A percentile compares a stretch with the other conserved stretches of the same genome.
These are phyloP conservation scores for Eupsilia transversa DNA, from an alignment of 2,888 invertebrate species.

Conservation along the genomic window DNA sequence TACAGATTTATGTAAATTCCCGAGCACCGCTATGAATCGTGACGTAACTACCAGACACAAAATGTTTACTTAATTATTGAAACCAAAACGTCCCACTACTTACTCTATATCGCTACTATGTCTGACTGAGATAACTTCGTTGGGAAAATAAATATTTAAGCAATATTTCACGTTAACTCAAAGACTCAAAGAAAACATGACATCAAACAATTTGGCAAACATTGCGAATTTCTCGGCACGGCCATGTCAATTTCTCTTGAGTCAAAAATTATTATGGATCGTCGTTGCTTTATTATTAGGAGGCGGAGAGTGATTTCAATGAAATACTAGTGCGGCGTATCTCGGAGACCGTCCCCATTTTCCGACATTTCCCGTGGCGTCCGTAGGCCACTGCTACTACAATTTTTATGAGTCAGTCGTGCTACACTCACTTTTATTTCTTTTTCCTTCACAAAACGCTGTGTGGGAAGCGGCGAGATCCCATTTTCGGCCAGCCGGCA, in stretches of 20 bases:
- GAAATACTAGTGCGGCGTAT: conserved; percentile 49
- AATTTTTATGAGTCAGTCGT: conserved; percentile 85
- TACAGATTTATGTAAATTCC: conserved; percentile 67
- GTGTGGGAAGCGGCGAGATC: conserved; percentile 79
- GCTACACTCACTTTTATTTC: conserved; percentile 71
- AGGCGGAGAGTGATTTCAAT: conserved; percentile 57
- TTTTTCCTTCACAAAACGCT: conserved; percentile 77
- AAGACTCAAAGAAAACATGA: conserved; percentile 50
- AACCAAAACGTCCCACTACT: conserved; percentile 29
- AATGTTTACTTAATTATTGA: conserved; percentile 63
- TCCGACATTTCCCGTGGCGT: conserved; percentile 75
- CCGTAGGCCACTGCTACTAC: conserved; percentile 75
- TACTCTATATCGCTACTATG: conserved; percentile 10
- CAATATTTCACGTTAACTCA: conserved; percentile 42
- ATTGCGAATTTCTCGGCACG: conserved; percentile 31
- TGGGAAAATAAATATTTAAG: conserved; percentile 54
- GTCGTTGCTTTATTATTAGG: conserved; percentile 49
- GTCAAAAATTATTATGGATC: conserved; percentile 50
- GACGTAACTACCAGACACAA: conserved; percentile 57
- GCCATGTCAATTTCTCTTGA: conserved; percentile 41
- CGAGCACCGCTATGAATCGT: conserved; percentile 60
- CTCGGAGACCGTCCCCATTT: conserved; percentile 70
- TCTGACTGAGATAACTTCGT: conserved; percentile 24
- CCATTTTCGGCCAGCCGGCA: conserved; percentile 81
- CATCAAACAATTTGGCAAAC: conserved; percentile 36